Base-by-base conservation (phyloP, 2,797 vertebrate genomes). In the Neosilurus mollespiculum region DNA sequence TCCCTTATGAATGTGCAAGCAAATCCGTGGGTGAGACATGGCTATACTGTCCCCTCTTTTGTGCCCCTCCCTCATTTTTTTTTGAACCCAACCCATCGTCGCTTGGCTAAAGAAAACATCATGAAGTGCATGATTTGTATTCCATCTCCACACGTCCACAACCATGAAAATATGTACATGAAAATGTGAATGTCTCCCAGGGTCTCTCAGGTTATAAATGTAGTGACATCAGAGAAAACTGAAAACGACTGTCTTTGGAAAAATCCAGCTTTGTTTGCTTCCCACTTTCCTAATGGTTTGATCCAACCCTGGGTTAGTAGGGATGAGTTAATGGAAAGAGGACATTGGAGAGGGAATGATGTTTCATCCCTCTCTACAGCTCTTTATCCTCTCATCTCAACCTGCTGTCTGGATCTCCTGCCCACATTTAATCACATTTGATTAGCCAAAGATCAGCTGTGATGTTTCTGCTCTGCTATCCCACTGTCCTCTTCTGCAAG, bases 321-420 rank as follows among this genome's bases (percentile, higher is more conserved):
- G 88, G 83, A 84, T 90, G 89, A 92, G 86, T 80, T 86, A 92
- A 93, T 93, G 89, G 91, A 94, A 93, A 92, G 81, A 85, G 83
- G 67, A 76, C 72, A 58, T 67, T 53, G 78, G 70, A 83, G 73
- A 81, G 75, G 85, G 81, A 81, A 88, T 70, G 53, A 81, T 22
- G 71, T 59, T 69, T 75, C 58, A 66, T 26, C 59, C 43, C 34
- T 64, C 30, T 65, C n/a, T 81, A 37, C 3, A 78, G 62, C 82
- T 43, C 69, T 59, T 83, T 71, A 49, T 76, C 34, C 10, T 56
- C 87, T 84, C 77, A 58, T 24, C 62, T 73, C 51, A 82, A n/a
- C 78, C 82, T 81, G 72, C n/a, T 43, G 51, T 54, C 82, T 87
- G 78, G 76, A 84, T 26, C 87, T 87, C 89, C 82, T 87, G 66